These are phyloP conservation scores for Eupithecia dodoneata DNA, from an alignment of 2,888 invertebrate genomes.

Conservation along the genomic window DNA sequence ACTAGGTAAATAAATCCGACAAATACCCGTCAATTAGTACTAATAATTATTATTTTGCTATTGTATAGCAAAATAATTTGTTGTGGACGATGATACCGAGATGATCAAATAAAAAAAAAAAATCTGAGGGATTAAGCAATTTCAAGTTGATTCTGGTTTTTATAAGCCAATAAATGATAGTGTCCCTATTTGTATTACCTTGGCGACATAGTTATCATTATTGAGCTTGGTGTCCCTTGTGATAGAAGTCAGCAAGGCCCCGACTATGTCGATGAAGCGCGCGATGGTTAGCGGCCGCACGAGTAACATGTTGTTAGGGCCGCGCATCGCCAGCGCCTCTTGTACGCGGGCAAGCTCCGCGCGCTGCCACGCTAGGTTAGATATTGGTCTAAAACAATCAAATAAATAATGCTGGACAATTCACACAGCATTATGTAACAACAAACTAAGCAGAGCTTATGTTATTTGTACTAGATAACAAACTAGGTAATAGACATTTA, in stretches of 20 bases:
- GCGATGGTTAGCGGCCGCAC: constrained; percentile 77
- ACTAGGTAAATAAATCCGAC: too few species aligned
- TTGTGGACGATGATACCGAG: too few species aligned
- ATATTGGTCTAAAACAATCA: constrained; percentile 56
- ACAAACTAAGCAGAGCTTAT: too few species aligned
- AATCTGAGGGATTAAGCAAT: too few species aligned
- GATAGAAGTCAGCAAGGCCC: constrained; percentile 58
- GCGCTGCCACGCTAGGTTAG: constrained; percentile 71
- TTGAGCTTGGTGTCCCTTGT: constrained; percentile 62
- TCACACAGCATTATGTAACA: too few species aligned
- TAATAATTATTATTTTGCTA: too few species aligned
- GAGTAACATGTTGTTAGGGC: constrained; percentile 51
- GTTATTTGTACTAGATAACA: too few species aligned
- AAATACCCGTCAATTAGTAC: too few species aligned
- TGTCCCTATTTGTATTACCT: constrained; percentile 54
- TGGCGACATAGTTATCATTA: constrained; percentile 74
- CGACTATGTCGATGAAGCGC: constrained; percentile 72
- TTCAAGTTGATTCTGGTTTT: not conserved
- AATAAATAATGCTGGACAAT: not conserved
- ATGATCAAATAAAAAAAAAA: too few species aligned
- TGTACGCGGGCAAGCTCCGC: constrained; percentile 56
- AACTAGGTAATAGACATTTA: too few species aligned
- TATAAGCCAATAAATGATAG: not conserved
- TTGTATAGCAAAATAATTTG: too few species aligned
- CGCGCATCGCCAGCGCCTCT: constrained; percentile 51